Evolutionary conservation across 2,888 invertebrate species (phyloP).

Genomic region (Spisula solida): DNA sequence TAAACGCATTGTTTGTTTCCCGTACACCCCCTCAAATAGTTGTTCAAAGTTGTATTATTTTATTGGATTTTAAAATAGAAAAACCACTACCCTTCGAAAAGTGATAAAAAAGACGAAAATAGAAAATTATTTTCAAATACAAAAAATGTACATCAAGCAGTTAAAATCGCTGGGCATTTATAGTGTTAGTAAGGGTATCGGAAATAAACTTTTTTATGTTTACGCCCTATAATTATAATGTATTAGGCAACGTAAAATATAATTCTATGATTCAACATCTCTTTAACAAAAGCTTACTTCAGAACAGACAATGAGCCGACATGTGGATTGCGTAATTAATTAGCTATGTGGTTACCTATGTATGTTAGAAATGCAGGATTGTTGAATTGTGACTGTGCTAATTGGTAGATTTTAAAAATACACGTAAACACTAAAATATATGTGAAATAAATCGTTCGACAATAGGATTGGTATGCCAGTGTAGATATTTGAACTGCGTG

Average conservation of each 20-base stretch:
- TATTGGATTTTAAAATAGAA: no score
- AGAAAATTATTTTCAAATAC: no score
- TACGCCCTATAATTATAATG: no score
- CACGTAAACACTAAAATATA: not conserved
- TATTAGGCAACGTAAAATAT: not conserved
- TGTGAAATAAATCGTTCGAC: not conserved
- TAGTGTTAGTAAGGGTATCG: no score
- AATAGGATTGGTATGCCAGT: not conserved
- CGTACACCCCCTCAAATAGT: no score
- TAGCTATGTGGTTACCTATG: constrained; percentile 5
- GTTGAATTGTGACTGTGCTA: not conserved
- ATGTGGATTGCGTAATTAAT: not conserved
- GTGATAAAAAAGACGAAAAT: no score
- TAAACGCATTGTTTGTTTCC: no score
- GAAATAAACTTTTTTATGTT: no score
- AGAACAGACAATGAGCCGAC: not conserved
- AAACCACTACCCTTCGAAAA: no score
- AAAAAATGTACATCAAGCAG: no score
- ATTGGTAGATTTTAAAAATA: not conserved
- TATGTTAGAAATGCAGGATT: not conserved
- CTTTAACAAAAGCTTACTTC: not conserved
- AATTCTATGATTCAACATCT: not conserved
- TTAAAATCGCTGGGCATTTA: no score
- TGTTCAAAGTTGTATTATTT: no score
- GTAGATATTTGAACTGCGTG: not conserved